Percentiles rank a stretch among this genome's conserved stretches.
Conservation (phyloP, 2,797 vertebrate genomes). For the Schizothorax lantsangensis region DNA sequence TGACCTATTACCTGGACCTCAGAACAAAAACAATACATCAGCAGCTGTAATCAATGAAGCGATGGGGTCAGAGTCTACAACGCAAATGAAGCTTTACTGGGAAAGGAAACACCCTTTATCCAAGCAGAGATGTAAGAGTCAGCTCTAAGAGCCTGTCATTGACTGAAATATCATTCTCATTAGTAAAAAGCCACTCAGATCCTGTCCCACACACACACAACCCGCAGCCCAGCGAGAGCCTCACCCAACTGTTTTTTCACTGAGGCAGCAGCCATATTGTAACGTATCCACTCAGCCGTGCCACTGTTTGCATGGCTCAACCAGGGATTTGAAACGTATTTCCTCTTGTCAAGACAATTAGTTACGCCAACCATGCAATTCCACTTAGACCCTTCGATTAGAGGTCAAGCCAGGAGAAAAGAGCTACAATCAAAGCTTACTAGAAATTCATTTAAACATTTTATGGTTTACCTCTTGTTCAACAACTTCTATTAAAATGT, state of each 20-base stretch:
- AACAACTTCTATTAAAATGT: not conserved
- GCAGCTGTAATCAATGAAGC: constrained; percentile 35
- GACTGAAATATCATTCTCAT: constrained; percentile 27
- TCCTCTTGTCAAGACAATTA: constrained; percentile 52
- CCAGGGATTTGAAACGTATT: constrained; percentile 54
- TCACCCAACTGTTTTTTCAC: constrained; percentile 36
- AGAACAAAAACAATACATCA: constrained; percentile 35
- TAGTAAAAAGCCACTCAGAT: constrained; percentile 12
- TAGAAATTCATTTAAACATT: not conserved
- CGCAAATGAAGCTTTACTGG: not conserved
- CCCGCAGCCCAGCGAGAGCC: not conserved
- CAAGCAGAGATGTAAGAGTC: not conserved
- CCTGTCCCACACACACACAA: not conserved
- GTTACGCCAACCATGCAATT: constrained; percentile 34
- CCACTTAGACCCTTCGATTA: constrained; percentile 17
- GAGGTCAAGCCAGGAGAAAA: not conserved
- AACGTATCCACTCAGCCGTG: constrained; percentile 44
- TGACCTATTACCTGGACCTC: constrained; percentile 25
- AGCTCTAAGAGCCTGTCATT: constrained; percentile 2
- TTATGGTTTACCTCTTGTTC: no score
- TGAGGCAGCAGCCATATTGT: constrained; percentile 44
- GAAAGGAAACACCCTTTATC: constrained; percentile 21
- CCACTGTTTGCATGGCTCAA: constrained; percentile 37
- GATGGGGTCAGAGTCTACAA: constrained; percentile 22
- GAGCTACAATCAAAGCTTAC: not conserved